phyloP scores from a whole-genome alignment of 2,797 vertebrate genomes.

The Sebastes taczanowskii region DNA sequence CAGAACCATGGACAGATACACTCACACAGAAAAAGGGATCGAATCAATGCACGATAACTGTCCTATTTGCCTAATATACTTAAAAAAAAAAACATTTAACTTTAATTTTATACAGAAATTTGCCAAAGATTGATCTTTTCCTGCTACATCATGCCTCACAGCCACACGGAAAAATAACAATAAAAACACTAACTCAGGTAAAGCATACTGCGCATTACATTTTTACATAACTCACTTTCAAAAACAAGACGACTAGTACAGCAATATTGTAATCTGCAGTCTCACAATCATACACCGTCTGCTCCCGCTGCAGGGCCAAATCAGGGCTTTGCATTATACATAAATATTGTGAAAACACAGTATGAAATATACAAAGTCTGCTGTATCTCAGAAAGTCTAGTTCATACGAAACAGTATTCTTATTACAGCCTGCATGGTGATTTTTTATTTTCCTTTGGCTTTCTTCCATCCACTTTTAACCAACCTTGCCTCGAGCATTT shows the following conservation, averaged over 20 bases:
- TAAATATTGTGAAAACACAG: neutral
- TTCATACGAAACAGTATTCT: neutral
- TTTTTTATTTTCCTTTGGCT: constrained; percentile 24
- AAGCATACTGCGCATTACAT: neutral
- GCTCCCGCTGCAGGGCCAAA: neutral
- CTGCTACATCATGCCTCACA: neutral
- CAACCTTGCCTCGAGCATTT: constrained; percentile 20
- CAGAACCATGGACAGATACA: constrained; percentile 56
- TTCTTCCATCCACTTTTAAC: constrained; percentile 29
- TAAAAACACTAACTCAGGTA: neutral
- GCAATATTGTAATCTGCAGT: neutral
- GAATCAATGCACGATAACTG: neutral
- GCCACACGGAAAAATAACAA: neutral
- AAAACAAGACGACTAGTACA: neutral
- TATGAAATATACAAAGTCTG: neutral
- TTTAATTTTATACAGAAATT: neutral
- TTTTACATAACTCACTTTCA: neutral
- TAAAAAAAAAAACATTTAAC: neutral
- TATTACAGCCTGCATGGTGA: neutral
- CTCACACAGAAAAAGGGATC: neutral
- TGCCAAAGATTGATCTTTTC: neutral
- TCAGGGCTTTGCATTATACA: neutral
- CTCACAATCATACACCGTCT: neutral
- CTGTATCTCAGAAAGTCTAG: neutral
- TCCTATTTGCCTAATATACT: neutral